Evolutionary conservation across 1,140 invertebrate species (phyloP).

Genomic region (Piezodorus guildinii): DNA sequence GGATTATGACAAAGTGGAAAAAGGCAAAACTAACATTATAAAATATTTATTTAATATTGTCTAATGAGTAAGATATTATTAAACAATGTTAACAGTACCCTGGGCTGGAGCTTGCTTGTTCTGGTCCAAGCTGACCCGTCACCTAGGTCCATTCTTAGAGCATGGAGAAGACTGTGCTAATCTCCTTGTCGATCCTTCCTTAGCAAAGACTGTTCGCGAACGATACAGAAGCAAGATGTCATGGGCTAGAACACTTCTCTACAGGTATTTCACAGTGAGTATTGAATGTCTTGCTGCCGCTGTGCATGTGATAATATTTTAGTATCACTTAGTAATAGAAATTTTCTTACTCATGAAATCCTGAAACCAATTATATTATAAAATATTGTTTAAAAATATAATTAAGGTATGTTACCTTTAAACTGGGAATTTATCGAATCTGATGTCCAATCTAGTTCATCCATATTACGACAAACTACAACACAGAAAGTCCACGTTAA

Average conservation of each 20-base stretch:
- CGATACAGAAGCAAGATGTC: background rate
- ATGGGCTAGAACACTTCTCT: slow-evolving; percentile 14
- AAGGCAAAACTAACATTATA: no score
- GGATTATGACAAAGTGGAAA: no score
- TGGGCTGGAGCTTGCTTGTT: slow-evolving; percentile 54
- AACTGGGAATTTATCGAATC: no score
- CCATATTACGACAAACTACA: no score
- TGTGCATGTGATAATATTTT: background rate
- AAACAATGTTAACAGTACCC: slow-evolving; percentile 35
- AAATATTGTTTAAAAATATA: no score
- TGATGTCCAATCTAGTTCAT: no score
- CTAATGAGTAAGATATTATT: background rate
- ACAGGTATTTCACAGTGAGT: slow-evolving; percentile 23
- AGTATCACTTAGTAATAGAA: no score
- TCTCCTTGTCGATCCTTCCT: background rate
- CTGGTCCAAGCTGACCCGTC: slow-evolving; percentile 51
- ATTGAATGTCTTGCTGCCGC: background rate
- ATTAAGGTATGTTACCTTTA: no score
- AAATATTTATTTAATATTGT: no score
- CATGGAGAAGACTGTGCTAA: background rate
- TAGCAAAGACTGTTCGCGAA: background rate
- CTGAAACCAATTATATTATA: no score
- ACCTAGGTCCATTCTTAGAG: slow-evolving; percentile 48
- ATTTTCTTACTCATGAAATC: no score
- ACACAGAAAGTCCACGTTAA: no score